These are phyloP conservation scores for Cygnus atratus DNA, from an alignment of 2,113 vertebrate species.

Conservation along the genomic window DNA sequence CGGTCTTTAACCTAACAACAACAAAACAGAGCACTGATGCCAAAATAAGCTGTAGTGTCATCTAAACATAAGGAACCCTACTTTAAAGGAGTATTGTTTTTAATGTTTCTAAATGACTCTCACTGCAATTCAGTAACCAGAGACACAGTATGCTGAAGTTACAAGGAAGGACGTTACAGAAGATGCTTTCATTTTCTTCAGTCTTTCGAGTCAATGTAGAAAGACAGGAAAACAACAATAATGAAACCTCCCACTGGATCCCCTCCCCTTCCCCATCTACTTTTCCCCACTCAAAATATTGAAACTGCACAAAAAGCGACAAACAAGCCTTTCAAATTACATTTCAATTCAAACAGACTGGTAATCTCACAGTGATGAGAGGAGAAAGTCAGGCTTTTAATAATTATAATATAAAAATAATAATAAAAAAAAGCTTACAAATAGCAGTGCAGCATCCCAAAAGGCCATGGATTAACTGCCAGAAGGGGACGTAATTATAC, in stretches of 20 bases:
- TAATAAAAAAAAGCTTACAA: constrained; percentile 79
- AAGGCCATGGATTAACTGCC: constrained; percentile 77
- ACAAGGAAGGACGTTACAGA: constrained; percentile 36
- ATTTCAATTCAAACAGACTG: constrained; percentile 73
- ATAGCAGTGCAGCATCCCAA: constrained; percentile 78
- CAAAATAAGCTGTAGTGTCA: neutral
- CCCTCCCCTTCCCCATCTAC: constrained; percentile 49
- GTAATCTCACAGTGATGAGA: constrained; percentile 84
- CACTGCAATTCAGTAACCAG: constrained; percentile 21
- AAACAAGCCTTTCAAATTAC: constrained; percentile 73
- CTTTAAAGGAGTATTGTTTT: neutral
- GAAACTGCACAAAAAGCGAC: constrained; percentile 76
- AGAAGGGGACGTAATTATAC: constrained; percentile 76
- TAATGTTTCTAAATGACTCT: neutral
- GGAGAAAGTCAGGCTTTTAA: constrained; percentile 81
- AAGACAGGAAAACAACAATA: constrained; percentile 46
- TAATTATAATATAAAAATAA: constrained; percentile 84
- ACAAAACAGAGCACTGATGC: neutral
- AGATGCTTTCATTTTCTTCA: constrained; percentile 53
- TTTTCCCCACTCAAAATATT: constrained; percentile 63
- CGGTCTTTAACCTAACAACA: neutral
- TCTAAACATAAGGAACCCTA: neutral
- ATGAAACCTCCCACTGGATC: constrained; percentile 24
- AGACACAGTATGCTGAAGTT: constrained; percentile 5
- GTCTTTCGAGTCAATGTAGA: constrained; percentile 47